Evolutionary conservation across 2,113 vertebrate species (phyloP).

Genomic region (Tragelaphus strepsiceros): DNA sequence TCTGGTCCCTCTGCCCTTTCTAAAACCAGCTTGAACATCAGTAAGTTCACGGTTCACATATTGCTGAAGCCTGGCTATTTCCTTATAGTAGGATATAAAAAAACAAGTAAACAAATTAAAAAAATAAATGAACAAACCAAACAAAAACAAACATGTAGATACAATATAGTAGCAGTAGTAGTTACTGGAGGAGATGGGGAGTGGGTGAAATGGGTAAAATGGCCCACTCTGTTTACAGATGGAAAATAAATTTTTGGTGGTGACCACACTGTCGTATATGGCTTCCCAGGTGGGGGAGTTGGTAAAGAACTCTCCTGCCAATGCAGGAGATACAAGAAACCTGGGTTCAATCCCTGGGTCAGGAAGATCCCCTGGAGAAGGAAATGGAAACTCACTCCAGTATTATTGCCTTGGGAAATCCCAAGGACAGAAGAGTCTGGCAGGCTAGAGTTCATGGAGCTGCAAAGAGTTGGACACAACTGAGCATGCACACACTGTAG

Average conservation of each 20-base stretch:
- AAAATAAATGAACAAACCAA: neutral
- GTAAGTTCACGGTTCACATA: no score
- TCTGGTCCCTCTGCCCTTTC: no score
- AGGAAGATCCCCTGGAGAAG: neutral
- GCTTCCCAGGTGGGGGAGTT: neutral
- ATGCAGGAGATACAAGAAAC: neutral
- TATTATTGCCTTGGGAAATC: neutral
- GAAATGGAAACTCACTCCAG: neutral
- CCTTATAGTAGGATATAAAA: neutral
- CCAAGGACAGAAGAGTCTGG: neutral
- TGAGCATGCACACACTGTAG: neutral
- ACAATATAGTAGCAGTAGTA: neutral
- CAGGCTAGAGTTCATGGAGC: neutral
- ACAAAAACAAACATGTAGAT: neutral
- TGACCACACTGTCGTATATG: neutral
- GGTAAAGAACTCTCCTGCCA: neutral
- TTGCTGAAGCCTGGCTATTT: no score
- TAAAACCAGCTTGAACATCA: no score
- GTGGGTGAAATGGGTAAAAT: neutral
- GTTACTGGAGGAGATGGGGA: fast-evolving
- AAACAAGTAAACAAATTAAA: neutral
- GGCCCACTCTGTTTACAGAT: neutral
- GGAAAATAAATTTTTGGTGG: neutral
- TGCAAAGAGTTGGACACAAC: neutral
- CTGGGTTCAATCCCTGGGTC: neutral